phyloP scores from a whole-genome alignment of 2,113 vertebrate species.

The Melospiza melodia region DNA sequence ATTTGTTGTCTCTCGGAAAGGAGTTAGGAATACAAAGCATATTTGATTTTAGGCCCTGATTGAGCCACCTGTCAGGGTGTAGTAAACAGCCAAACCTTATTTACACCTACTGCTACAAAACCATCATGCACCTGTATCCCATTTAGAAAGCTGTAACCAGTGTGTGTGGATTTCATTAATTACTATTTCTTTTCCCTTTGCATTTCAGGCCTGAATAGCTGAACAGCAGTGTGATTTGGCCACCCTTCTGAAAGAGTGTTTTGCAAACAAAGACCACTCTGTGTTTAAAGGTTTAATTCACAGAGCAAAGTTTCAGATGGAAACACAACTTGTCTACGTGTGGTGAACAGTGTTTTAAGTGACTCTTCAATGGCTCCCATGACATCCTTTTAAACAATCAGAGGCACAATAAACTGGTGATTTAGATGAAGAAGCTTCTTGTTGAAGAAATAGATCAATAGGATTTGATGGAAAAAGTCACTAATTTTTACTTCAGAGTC shows the following conservation, averaged over 20 bases:
- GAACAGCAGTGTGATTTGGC: background rate
- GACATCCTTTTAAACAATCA: slow-evolving; percentile 43
- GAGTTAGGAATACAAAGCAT: background rate
- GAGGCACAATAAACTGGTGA: background rate
- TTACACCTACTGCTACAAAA: background rate
- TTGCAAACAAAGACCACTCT: slow-evolving; percentile 1
- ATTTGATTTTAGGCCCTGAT: background rate
- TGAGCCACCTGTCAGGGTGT: background rate
- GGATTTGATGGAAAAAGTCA: slow-evolving; percentile 41
- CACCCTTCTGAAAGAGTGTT: background rate
- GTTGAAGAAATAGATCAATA: slow-evolving; percentile 39
- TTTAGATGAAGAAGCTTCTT: slow-evolving; percentile 47
- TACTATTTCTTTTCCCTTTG: background rate
- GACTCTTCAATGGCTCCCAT: slow-evolving; percentile 44
- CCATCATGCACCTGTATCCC: background rate
- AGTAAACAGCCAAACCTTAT: background rate
- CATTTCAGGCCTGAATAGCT: background rate
- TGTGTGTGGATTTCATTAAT: background rate
- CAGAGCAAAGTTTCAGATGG: background rate
- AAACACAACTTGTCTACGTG: background rate
- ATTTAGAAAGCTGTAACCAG: background rate
- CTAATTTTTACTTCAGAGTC: slow-evolving; percentile 50
- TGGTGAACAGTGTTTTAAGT: slow-evolving; percentile 3
- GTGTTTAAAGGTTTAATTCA: background rate
- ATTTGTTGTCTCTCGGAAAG: background rate